Base-by-base conservation (phyloP, 2,113 vertebrate species). In the Columbina picui region DNA sequence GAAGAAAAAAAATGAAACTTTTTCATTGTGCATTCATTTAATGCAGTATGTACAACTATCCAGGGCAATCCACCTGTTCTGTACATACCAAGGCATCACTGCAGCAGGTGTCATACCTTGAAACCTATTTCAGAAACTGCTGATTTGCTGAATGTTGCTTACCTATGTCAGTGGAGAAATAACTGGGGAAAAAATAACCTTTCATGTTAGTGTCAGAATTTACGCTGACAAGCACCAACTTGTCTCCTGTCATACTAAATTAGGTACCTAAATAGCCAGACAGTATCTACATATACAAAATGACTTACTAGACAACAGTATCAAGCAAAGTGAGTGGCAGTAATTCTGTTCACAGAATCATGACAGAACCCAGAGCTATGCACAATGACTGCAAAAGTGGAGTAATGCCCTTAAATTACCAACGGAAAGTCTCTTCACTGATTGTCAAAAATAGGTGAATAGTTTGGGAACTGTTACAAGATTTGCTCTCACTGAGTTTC, bases 151-250 rank as follows among this genome's bases (percentile, higher is more conserved):
- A 38, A 55, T 16, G 23, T 14, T 77, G 69, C n/a, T 77, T 7
- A 82, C 26, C 19, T 73, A 53, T 19, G 22, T 43, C 59, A 53
- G 38, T 1, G 4, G 10, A 53, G 16, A 53, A 26, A 77, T 5
- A 89, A 69, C 18, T 0, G 0, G 17, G 17, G 16, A 2, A 9
- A 45, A 79, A 61, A 69, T 11, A 3, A 0, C 7, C 16, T 77
- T 13, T 63, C 55, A 30, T 29, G 13, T 59, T 19, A 55, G 34
- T 17, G 15, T 6, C 55, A 43, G 71, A 63, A 73, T 77, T 74
- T 90, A 77, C 2, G 49, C 27, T 68, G 43, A n/a, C 64, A 87
- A 77, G 27, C 53, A 64, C 8, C 43, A 84, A 9, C 39, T 60
- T 76, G 26, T 36, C 5, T 52, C 17, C 12, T 19, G n/a, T 43